Evolutionary conservation across 2,888 invertebrate species (phyloP).

Genomic region (Drosophila suboccidentalis): DNA sequence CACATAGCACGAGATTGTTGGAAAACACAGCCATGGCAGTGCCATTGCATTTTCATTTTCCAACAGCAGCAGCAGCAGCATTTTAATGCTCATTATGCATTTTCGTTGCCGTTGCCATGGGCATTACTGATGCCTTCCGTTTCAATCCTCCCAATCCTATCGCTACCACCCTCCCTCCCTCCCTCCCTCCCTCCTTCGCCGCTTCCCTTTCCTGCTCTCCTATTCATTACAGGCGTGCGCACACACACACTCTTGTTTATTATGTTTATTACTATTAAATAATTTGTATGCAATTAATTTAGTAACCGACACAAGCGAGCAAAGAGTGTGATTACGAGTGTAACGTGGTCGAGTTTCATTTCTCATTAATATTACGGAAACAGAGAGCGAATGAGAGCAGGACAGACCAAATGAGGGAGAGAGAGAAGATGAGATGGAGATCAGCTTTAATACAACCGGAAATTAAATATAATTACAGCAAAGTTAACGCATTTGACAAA

Average conservation of each 20-base stretch:
- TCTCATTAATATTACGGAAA: constrained; percentile 41
- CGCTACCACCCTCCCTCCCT: neutral
- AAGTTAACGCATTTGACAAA: neutral
- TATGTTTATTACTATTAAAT: constrained; percentile 81
- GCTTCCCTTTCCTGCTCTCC: constrained; percentile 3
- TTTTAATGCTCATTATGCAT: constrained; percentile 82
- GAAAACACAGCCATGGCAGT: constrained; percentile 44
- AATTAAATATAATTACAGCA: constrained; percentile 27
- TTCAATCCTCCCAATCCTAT: constrained; percentile 13
- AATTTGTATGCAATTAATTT: constrained; percentile 82
- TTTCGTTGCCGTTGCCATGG: constrained; percentile 70
- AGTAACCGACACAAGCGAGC: constrained; percentile 54
- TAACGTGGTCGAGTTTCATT: constrained; percentile 53
- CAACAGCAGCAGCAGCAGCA: constrained; percentile 58
- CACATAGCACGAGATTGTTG: neutral
- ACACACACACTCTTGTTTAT: constrained; percentile 61
- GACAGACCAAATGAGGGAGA: neutral
- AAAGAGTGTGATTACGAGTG: constrained; percentile 33
- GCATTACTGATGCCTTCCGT: constrained; percentile 49
- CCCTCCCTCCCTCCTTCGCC: neutral
- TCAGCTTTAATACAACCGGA: constrained; percentile 38
- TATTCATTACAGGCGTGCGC: constrained; percentile 32
- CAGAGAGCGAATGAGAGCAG: constrained; percentile 5
- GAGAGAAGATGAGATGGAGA: constrained; percentile 1
- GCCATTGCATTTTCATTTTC: constrained; percentile 75